Percentiles rank a stretch among this genome's conserved stretches.
Evolutionary conservation across 2,113 vertebrate genomes (phyloP).

Genomic region (Odocoileus hemionus): DNA sequence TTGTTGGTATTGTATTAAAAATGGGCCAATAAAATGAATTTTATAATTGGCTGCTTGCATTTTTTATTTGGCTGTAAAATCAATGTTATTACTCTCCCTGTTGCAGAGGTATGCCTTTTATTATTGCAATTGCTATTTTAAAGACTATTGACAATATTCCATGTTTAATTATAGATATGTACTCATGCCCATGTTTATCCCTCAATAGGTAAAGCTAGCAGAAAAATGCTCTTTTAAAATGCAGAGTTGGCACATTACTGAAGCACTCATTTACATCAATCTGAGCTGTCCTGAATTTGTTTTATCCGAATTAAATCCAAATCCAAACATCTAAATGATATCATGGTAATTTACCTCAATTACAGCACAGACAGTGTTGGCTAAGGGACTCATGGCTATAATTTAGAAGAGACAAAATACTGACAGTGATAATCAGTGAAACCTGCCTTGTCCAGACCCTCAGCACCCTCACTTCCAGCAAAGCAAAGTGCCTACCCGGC

Average conservation of each 20-base stretch:
- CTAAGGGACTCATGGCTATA: neutral
- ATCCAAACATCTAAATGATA: slow-evolving; percentile 14
- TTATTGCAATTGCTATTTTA: neutral
- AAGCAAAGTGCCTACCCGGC: slow-evolving; percentile 79
- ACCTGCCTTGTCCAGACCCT: neutral
- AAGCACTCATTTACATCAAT: slow-evolving; percentile 1
- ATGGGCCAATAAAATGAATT: neutral
- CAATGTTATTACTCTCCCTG: neutral
- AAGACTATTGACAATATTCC: neutral
- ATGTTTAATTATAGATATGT: neutral
- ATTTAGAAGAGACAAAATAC: neutral
- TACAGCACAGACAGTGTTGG: neutral
- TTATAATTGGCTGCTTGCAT: neutral
- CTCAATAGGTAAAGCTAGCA: neutral
- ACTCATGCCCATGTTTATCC: neutral
- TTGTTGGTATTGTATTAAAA: neutral
- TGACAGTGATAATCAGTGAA: too few species aligned
- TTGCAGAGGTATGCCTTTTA: neutral
- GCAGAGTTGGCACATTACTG: neutral
- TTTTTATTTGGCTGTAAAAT: slow-evolving; percentile 4
- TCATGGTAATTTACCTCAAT: slow-evolving; percentile 3
- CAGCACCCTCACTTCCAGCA: neutral
- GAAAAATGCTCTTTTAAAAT: neutral
- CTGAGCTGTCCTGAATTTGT: neutral
- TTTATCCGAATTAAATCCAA: slow-evolving; percentile 29